Conservation (phyloP, 2,888 invertebrate species). For the Stenotaenia linearis region DNA sequence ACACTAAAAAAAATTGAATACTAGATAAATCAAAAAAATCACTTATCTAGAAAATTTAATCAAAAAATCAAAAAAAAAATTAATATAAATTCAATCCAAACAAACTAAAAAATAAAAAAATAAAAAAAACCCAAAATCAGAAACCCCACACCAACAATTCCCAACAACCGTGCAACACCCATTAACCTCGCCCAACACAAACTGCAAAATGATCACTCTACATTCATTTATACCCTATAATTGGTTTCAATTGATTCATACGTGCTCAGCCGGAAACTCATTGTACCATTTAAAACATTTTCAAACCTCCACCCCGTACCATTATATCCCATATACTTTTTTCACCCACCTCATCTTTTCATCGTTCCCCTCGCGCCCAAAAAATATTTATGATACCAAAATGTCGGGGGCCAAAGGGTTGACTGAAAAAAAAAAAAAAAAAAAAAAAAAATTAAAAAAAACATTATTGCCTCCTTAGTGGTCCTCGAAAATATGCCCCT, state of each 20-base stretch:
- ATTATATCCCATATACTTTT: not conserved
- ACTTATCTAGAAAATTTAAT: too few relatives aligned
- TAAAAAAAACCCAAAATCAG: too few relatives aligned
- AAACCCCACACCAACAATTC: too few relatives aligned
- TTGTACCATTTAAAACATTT: not conserved
- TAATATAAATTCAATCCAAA: too few relatives aligned
- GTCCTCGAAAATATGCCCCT: constrained; percentile 5
- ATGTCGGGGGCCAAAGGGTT: not conserved
- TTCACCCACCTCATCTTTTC: not conserved
- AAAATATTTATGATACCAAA: not conserved
- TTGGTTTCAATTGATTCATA: constrained; percentile 19
- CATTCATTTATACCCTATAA: constrained; percentile 17
- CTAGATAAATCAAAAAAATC: too few relatives aligned
- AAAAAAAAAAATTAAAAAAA: not conserved
- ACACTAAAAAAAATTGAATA: too few relatives aligned
- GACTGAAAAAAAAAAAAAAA: not conserved
- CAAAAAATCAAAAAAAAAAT: too few relatives aligned
- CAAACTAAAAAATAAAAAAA: too few relatives aligned
- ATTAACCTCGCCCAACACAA: not conserved
- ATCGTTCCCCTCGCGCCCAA: not conserved
- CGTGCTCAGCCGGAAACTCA: not conserved
- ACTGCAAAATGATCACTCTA: not conserved
- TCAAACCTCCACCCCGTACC: not conserved
- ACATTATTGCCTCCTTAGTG: constrained; percentile 11
- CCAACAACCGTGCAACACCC: too few relatives aligned